Evolutionary conservation across 2,888 invertebrate species (phyloP).

Genomic region (Philonicus albiceps): DNA sequence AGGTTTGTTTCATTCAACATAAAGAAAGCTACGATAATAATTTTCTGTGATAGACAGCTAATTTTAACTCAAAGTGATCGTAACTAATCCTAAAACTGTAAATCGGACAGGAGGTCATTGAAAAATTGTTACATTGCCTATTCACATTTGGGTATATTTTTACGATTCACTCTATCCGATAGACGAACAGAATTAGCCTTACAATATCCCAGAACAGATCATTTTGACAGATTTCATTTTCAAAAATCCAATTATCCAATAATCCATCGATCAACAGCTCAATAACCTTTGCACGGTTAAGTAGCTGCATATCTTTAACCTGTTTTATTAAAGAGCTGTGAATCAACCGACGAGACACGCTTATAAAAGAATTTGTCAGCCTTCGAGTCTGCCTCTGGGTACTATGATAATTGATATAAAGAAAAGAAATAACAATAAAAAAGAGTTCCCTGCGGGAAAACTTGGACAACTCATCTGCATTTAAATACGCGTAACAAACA

Average conservation of each 20-base stretch:
- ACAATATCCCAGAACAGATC: not conserved
- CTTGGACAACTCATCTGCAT: not conserved
- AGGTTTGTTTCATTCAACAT: not conserved
- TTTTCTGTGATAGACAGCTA: not conserved
- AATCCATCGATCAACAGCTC: not conserved
- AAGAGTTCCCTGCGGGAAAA: not conserved
- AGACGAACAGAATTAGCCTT: not conserved
- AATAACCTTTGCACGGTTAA: not conserved
- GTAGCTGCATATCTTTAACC: not conserved
- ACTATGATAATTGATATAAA: not conserved
- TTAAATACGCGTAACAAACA: not conserved
- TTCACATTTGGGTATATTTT: not conserved
- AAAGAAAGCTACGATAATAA: not conserved
- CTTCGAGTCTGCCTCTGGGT: not conserved
- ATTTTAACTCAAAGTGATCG: not conserved
- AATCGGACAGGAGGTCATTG: not conserved
- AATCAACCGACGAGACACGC: not conserved
- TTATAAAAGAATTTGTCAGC: not conserved
- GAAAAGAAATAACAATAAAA: not conserved
- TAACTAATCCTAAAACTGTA: not conserved
- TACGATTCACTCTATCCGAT: not conserved
- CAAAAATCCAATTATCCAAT: not conserved
- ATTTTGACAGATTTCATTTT: not conserved
- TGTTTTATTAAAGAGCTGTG: not conserved
- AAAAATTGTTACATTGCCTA: not conserved